Evolutionary conservation across 1,140 invertebrate species (phyloP).

Genomic region (Drosophila pectinifera): DNA sequence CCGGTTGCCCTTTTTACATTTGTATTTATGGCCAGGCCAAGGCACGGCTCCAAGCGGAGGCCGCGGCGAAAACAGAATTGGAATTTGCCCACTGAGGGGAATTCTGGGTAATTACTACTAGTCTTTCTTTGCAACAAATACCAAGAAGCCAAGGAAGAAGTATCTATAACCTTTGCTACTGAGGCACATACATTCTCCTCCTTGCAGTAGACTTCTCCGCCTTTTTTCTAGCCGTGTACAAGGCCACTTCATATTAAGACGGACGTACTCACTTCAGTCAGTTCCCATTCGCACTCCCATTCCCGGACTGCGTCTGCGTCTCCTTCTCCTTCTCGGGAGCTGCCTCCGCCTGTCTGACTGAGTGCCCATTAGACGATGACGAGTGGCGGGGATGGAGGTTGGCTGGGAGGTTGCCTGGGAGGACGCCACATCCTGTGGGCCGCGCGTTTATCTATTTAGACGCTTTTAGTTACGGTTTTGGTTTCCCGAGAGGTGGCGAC

Average conservation of each 20-base stretch:
- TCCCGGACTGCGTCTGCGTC: not conserved
- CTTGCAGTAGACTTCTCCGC: not conserved
- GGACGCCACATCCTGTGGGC: conserved; percentile 27
- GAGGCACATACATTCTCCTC: no score
- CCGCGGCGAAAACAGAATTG: conserved; percentile 39
- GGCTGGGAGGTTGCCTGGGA: not conserved
- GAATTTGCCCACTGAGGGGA: conserved; percentile 21
- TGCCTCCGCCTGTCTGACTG: conserved; percentile 36
- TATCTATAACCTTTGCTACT: no score
- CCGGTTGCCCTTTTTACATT: conserved; percentile 72
- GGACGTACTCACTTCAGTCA: conserved; percentile 26
- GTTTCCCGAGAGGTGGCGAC: conserved; percentile 36
- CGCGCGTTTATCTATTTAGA: conserved; percentile 73
- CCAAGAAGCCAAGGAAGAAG: no score
- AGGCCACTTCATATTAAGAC: conserved; percentile 39
- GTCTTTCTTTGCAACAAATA: no score
- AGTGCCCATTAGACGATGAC: conserved; percentile 70
- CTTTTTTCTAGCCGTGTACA: conserved; percentile 36
- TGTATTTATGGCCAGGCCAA: conserved; percentile 72
- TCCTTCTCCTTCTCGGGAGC: conserved; percentile 1
- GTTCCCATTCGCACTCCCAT: conserved; percentile 8
- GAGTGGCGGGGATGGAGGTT: not conserved
- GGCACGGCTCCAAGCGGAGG: conserved; percentile 16
- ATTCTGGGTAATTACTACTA: not conserved
- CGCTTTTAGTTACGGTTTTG: conserved; percentile 74